Evolutionary conservation across 2,888 invertebrate species (phyloP).

Genomic region (Gibbula magus): DNA sequence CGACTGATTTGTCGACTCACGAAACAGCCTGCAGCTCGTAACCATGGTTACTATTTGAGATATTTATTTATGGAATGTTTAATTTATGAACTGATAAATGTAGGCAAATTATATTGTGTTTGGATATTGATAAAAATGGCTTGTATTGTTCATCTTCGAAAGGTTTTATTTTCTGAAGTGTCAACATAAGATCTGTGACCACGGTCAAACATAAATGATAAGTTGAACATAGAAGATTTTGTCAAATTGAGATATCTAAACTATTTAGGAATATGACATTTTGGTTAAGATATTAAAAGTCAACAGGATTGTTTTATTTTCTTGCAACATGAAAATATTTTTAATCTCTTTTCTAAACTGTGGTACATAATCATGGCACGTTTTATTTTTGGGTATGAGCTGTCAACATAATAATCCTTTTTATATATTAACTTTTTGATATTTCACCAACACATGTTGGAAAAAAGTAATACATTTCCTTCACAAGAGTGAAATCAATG

Average conservation of each 20-base stretch:
- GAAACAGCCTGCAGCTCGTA: background rate
- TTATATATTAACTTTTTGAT: background rate
- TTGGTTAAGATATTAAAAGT: background rate
- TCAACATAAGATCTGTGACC: background rate
- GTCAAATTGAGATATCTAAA: background rate
- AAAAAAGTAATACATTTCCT: background rate
- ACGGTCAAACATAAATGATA: background rate
- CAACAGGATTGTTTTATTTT: no score
- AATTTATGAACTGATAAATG: background rate
- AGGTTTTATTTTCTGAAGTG: background rate
- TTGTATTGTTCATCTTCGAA: background rate
- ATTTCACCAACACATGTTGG: background rate
- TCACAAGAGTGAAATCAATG: no score
- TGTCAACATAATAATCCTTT: no score
- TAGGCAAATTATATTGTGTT: background rate
- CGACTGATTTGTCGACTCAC: conserved; percentile 41
- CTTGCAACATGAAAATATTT: no score
- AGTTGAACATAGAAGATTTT: no score
- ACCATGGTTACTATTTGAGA: background rate
- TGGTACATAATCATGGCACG: no score
- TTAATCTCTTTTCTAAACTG: no score
- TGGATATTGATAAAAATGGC: background rate
- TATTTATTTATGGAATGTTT: background rate
- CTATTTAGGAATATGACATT: background rate
- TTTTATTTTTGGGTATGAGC: no score